Conservation (phyloP, 2,888 invertebrate species). For the Plebejus melissa region DNA sequence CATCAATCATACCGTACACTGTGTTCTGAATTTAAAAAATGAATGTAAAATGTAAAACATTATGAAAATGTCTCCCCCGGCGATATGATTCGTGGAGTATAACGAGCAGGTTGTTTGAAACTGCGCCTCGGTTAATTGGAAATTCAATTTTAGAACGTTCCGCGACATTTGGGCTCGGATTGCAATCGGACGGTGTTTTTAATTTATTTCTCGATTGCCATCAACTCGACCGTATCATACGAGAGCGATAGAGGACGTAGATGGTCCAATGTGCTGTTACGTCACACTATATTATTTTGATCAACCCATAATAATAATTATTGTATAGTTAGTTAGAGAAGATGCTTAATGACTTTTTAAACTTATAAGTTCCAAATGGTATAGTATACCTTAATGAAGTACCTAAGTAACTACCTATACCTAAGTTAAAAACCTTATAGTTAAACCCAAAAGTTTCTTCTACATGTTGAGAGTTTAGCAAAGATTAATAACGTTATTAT, state of each 20-base stretch:
- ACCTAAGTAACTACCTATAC: too few relatives aligned
- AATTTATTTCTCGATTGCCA: slow-evolving; percentile 29
- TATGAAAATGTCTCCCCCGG: slow-evolving; percentile 37
- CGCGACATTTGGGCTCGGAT: slow-evolving; percentile 41
- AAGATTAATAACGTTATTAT: too few relatives aligned
- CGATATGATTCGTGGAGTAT: slow-evolving; percentile 31
- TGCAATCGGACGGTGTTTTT: slow-evolving; percentile 33
- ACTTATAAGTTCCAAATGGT: too few relatives aligned
- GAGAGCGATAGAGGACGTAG: slow-evolving; percentile 14
- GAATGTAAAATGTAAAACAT: slow-evolving; percentile 33
- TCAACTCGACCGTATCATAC: slow-evolving; percentile 26
- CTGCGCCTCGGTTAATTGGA: slow-evolving; percentile 41
- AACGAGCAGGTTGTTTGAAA: slow-evolving; percentile 29
- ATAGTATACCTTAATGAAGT: too few relatives aligned
- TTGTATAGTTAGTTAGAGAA: too few relatives aligned
- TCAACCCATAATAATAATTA: background rate
- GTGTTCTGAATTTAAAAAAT: slow-evolving; percentile 7
- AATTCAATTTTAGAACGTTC: slow-evolving; percentile 42
- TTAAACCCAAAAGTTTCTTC: too few relatives aligned
- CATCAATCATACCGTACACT: slow-evolving; percentile 20
- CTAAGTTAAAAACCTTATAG: too few relatives aligned
- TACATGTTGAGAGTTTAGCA: too few relatives aligned
- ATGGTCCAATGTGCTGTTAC: background rate
- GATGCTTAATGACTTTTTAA: too few relatives aligned
- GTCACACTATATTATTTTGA: background rate